Evolutionary conservation across 1,140 invertebrate genomes (phyloP).

Genomic region (Sitophilus oryzae): DNA sequence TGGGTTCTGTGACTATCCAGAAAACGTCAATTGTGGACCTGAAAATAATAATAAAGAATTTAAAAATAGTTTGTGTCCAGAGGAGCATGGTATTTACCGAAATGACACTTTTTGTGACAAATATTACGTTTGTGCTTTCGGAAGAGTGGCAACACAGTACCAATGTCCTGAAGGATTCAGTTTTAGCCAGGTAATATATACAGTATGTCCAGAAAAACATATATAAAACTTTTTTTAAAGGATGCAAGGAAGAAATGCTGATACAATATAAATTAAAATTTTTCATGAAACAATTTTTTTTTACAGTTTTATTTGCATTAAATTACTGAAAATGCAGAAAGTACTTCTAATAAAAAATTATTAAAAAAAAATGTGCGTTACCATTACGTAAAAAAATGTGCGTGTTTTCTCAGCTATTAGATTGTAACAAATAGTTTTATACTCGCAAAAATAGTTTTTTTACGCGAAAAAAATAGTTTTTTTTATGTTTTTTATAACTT

Average conservation of each 20-base stretch:
- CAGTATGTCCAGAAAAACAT: too few relatives aligned
- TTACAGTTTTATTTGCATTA: too few relatives aligned
- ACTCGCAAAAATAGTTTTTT: too few relatives aligned
- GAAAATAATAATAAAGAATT: constrained; percentile 1
- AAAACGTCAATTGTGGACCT: constrained; percentile 54
- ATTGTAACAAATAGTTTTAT: too few relatives aligned
- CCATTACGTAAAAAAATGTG: neutral
- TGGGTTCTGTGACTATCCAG: constrained; percentile 57
- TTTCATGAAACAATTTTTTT: neutral
- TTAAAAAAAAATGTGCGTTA: constrained; percentile 8
- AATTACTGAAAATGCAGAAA: too few relatives aligned
- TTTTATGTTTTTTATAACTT: too few relatives aligned
- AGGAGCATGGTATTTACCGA: constrained; percentile 52
- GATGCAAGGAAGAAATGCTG: constrained; percentile 47
- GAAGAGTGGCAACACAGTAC: constrained; percentile 53
- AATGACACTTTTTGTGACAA: constrained; percentile 57
- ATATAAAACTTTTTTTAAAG: too few relatives aligned
- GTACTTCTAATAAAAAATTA: too few relatives aligned
- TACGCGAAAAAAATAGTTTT: too few relatives aligned
- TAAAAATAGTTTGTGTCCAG: constrained; percentile 38
- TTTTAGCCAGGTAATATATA: constrained; percentile 49
- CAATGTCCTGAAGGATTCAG: constrained; percentile 51
- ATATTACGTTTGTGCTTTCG: constrained; percentile 57
- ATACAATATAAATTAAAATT: neutral
- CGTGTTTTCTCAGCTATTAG: constrained; percentile 33